Evolutionary conservation across 1,140 invertebrate genomes (phyloP), one percentile per base, ranked within the genome.

Genomic region (Melitaea cinxia): DNA sequence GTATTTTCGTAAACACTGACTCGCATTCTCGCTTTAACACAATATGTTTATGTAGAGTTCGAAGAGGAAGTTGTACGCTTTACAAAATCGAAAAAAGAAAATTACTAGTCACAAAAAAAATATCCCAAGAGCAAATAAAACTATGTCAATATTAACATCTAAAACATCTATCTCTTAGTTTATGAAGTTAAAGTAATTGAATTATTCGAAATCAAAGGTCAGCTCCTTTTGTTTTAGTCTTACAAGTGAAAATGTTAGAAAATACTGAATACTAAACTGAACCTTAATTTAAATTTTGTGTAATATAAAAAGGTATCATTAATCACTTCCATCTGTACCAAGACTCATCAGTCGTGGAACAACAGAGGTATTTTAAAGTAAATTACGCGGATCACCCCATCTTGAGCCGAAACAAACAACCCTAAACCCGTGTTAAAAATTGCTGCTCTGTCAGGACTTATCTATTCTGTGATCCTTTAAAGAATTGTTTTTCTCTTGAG

Each of bases 401-500:
- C 39, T 45, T 64, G 35, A 65, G 55, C 47, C 49, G 50, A 56
- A 47, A 65, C 55, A 65, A 65, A 58, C 63, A 65, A 52, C 55
- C 37, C 54, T 64, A 52, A 68, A 35, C 49, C 60, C 55, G 42
- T 54, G 70, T 73, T 72, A 63, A 66, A 73, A 69, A 70, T 70
- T 63, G 67, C 60, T 63, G 55, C 62, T 45, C 65, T 26, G 59
- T 65, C 54, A 60, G 23, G 58, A 69, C 63, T 73, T 66, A 73
- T 72, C 66, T 66, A 55, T 35, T 64, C 19, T 50, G 45, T 61
- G 59, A 73, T 66, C 57, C 70, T 65, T 69, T 70, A 63, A 69
- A 65, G 58, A 55, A 69, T 73, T 62, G 62, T 52, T 56, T 62
- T 69, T 45, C 42, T 9, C 17, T 19, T 17, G 4, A 45, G 4